Evolutionary conservation across 1,140 invertebrate species (phyloP).

Genomic region (Branchinecta lynchi): DNA sequence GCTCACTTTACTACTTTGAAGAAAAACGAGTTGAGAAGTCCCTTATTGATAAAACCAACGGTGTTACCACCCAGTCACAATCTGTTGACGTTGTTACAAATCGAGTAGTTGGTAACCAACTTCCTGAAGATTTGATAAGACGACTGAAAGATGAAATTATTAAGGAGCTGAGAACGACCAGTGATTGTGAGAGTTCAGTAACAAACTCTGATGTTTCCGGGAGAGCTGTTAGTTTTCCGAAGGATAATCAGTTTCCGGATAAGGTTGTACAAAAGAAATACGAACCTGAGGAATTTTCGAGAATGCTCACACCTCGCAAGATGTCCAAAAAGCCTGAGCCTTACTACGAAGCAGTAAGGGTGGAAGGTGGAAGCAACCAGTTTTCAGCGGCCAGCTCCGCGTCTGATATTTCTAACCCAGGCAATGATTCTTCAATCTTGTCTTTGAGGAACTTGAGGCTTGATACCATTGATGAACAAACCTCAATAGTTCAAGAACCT

Average conservation of each 20-base stretch:
- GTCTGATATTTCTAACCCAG: no score
- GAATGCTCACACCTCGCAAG: no score
- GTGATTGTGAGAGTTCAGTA: no score
- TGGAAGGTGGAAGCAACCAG: no score
- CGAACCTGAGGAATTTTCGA: no score
- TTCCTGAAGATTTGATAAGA: not conserved
- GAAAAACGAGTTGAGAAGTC: not conserved
- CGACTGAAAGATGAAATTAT: not conserved
- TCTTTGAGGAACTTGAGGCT: not conserved
- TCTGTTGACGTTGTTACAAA: not conserved
- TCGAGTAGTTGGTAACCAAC: not conserved
- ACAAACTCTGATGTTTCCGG: no score
- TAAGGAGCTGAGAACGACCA: not conserved
- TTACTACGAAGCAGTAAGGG: no score
- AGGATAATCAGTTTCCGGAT: no score
- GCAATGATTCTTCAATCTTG: not conserved
- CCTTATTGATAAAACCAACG: not conserved
- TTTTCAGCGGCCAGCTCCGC: no score
- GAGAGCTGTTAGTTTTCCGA: no score
- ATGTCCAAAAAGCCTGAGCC: no score
- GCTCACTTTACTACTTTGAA: not conserved
- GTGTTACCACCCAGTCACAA: not conserved
- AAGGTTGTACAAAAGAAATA: no score
- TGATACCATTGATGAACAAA: slow-evolving; percentile 2
- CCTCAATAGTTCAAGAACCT: slow-evolving; percentile 3